Evolutionary conservation across 2,888 invertebrate genomes (phyloP).

Genomic region (Maniola hyperantus): DNA sequence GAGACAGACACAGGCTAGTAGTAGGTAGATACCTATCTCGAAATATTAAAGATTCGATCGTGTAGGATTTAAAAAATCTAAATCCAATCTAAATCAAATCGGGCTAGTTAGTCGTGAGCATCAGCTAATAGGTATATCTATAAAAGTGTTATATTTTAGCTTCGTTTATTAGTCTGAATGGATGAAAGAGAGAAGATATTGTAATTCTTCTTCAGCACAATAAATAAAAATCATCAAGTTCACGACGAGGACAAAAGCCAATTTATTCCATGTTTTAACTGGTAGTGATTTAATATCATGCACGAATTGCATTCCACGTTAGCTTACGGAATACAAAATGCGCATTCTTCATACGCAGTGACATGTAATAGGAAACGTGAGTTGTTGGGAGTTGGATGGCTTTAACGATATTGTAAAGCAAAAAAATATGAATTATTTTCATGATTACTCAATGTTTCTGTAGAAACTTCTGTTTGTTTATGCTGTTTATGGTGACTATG

Average conservation of each 20-base stretch:
- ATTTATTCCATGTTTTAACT: slow-evolving; percentile 43
- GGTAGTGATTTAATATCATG: slow-evolving; percentile 60
- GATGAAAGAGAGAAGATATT: not conserved
- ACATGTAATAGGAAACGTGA: slow-evolving; percentile 53
- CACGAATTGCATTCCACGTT: slow-evolving; percentile 53
- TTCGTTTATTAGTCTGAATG: too few species aligned
- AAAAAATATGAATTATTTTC: not conserved
- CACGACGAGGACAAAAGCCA: slow-evolving; percentile 5
- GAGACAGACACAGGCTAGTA: too few species aligned
- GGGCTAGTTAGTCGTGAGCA: too few species aligned
- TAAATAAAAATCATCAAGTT: not conserved
- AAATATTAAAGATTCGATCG: too few species aligned
- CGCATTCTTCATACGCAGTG: slow-evolving; percentile 50
- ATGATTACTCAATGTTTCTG: not conserved
- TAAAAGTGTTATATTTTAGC: too few species aligned
- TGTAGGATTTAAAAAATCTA: too few species aligned
- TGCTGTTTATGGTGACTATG: too few species aligned
- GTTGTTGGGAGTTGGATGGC: slow-evolving; percentile 30
- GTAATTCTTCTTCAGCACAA: not conserved
- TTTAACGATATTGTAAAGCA: slow-evolving; percentile 26
- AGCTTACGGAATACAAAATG: slow-evolving; percentile 58
- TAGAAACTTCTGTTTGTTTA: too few species aligned
- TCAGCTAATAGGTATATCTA: too few species aligned
- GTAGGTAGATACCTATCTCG: too few species aligned
- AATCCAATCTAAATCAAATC: too few species aligned